Percentiles rank a stretch among this genome's conserved stretches.
These are phyloP conservation scores for Lysandra bellargus DNA, from an alignment of 2,888 invertebrate species.

Conservation along the genomic window DNA sequence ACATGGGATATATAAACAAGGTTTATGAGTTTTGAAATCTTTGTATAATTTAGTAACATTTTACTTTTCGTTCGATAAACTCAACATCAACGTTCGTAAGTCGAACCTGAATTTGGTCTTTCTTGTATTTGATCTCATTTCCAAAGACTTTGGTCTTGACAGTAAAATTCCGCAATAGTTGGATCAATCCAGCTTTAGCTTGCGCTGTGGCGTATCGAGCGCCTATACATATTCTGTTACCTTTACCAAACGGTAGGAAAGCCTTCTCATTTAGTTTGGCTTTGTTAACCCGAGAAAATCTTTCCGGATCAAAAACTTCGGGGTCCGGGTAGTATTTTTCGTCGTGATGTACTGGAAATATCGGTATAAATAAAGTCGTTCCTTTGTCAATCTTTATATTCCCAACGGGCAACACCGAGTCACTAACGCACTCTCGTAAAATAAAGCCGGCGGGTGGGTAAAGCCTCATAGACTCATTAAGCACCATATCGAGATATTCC, in stretches of 20 bases:
- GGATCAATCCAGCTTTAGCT: not conserved
- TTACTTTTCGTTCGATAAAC: constrained; percentile 37
- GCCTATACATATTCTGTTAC: constrained; percentile 21
- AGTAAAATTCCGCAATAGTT: not conserved
- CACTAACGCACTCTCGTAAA: not conserved
- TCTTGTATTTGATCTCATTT: constrained; percentile 47
- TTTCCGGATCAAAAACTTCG: not conserved
- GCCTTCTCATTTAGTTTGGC: not conserved
- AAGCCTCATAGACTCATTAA: not conserved
- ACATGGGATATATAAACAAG: too few species aligned
- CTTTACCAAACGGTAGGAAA: constrained; percentile 7
- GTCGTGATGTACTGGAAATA: constrained; percentile 1
- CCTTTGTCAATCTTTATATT: not conserved
- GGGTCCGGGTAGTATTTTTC: not conserved
- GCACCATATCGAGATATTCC: not conserved
- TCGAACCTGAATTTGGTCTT: constrained; percentile 38
- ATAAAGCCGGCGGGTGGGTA: not conserved
- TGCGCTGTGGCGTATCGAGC: not conserved
- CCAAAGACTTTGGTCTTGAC: constrained; percentile 29
- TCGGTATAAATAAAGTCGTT: not conserved
- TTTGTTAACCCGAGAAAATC: not conserved
- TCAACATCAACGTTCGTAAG: constrained; percentile 37
- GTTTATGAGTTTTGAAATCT: too few species aligned
- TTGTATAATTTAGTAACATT: not conserved
- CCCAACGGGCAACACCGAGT: not conserved